Evolutionary conservation across 1,140 invertebrate genomes (phyloP), one percentile per base, ranked within the genome.

Genomic region (Bombus ignitus): DNA sequence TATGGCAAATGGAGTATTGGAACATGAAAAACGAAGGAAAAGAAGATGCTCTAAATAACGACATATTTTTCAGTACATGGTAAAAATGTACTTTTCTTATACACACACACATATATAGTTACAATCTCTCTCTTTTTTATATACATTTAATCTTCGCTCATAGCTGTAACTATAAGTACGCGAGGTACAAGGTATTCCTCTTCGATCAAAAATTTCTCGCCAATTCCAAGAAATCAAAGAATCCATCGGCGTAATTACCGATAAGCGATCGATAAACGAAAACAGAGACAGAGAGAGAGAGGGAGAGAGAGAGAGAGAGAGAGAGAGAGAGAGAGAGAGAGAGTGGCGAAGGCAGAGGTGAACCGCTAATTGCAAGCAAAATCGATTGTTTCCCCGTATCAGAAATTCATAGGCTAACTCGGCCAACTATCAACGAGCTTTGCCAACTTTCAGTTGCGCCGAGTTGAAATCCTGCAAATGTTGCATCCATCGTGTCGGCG

Each of bases 391-490:
- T 59, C 32, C 35, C 28, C 74, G 74, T 76, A 76, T 76, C 74
- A 76, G 47, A 76, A 59, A 76, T 76, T 76, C 74, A 76, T 76
- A 59, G 74, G 53, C 37, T 59, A 76, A 76, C 74, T 57, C 53
- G 53, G 74, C 74, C 47, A 76, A 59, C 47, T 76, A 76, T 76
- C 74, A 76, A 59, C 53, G 53, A 37, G 53, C 74, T 76, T 59
- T 59, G 47, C 74, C 32, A 76, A 76, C 74, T 59, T 76, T 59
- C 53, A 53, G 37, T 53, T 76, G 53, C 53, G 25, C 6, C 74
- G 35, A 76, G 74, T 59, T 39, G 74, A 76, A 76, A 76, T 76
- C 74, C 47, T 76, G 66, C n/a, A 59, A 76, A 76, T 76, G 74
- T 47, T 76, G 53, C 74, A 39, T 37, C 47, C 47, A 59, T 32